Percentiles rank a stretch among this genome's conserved stretches.
These are phyloP conservation scores for Indicator maculatus DNA, from an alignment of 2,113 vertebrate species.

Conservation along the genomic window DNA sequence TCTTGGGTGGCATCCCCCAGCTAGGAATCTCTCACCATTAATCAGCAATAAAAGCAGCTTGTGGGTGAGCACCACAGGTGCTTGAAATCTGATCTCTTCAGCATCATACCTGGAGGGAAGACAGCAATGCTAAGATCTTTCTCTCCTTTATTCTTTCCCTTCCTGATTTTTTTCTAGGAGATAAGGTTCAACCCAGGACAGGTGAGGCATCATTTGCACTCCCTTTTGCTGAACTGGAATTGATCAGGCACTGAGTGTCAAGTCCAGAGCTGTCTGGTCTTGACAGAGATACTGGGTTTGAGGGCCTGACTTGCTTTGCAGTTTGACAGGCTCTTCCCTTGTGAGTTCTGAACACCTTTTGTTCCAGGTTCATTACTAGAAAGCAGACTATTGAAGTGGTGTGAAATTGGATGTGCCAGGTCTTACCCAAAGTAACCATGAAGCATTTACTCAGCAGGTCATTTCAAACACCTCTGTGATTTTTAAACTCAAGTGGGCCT, in stretches of 20 bases:
- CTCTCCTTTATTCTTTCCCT: neutral
- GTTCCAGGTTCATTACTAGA: neutral
- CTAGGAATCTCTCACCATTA: conserved; percentile 65
- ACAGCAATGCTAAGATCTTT: neutral
- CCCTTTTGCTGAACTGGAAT: neutral
- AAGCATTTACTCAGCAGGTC: neutral
- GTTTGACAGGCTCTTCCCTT: neutral
- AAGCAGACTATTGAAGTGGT: neutral
- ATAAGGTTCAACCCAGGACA: neutral
- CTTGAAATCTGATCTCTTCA: conserved; percentile 36
- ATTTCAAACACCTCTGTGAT: neutral
- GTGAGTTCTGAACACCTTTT: neutral
- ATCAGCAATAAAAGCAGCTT: conserved; percentile 51
- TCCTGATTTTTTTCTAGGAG: neutral
- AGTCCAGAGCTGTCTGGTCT: neutral
- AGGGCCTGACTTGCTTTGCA: neutral
- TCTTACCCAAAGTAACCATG: neutral
- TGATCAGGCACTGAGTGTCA: neutral
- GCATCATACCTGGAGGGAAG: conserved; percentile 18
- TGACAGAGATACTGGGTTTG: neutral
- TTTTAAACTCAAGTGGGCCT: neutral
- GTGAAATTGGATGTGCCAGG: neutral
- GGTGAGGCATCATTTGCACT: neutral
- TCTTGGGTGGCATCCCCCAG: conserved; percentile 46
- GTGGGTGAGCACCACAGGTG: conserved; percentile 51